These are phyloP conservation scores for Cyprinella venusta DNA, from an alignment of 2,797 vertebrate species.

Conservation along the genomic window DNA sequence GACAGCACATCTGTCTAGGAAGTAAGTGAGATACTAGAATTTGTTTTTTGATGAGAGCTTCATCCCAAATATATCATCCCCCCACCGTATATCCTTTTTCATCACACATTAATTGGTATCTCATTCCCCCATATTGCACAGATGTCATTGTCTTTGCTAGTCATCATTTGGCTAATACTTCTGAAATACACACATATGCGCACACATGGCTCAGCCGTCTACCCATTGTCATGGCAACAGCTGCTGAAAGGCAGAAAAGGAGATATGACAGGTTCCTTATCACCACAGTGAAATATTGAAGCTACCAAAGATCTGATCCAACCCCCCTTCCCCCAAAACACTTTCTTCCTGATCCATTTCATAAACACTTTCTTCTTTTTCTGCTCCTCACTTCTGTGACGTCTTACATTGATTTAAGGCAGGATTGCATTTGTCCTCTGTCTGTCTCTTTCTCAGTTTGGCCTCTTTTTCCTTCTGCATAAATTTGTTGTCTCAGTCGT, in stretches of 20 bases:
- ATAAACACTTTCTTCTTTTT: slow-evolving; percentile 47
- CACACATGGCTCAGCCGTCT: slow-evolving; percentile 50
- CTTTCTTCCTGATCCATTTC: slow-evolving; percentile 50
- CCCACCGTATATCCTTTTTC: neutral
- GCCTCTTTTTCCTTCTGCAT: slow-evolving; percentile 36
- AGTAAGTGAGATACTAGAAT: slow-evolving; percentile 11
- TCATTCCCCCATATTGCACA: slow-evolving; percentile 21
- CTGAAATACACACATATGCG: slow-evolving; percentile 37
- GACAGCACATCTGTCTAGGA: slow-evolving; percentile 15
- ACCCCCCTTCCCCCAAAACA: slow-evolving; percentile 40
- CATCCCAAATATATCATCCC: neutral
- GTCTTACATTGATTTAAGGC: slow-evolving; percentile 41
- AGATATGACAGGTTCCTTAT: slow-evolving; percentile 65
- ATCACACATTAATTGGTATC: slow-evolving; percentile 40
- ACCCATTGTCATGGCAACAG: slow-evolving; percentile 68
- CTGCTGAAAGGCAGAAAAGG: slow-evolving; percentile 51
- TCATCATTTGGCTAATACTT: slow-evolving; percentile 51
- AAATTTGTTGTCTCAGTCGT: slow-evolving; percentile 35
- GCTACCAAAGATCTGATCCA: slow-evolving; percentile 64
- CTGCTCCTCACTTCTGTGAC: slow-evolving; percentile 11
- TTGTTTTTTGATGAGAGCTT: slow-evolving; percentile 7
- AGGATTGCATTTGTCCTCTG: slow-evolving; percentile 42
- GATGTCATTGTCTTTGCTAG: slow-evolving; percentile 47
- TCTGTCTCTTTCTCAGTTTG: slow-evolving; percentile 31
- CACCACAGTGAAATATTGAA: slow-evolving; percentile 68